Conservation (phyloP, 2,113 vertebrate species). For the Charina bottae region DNA sequence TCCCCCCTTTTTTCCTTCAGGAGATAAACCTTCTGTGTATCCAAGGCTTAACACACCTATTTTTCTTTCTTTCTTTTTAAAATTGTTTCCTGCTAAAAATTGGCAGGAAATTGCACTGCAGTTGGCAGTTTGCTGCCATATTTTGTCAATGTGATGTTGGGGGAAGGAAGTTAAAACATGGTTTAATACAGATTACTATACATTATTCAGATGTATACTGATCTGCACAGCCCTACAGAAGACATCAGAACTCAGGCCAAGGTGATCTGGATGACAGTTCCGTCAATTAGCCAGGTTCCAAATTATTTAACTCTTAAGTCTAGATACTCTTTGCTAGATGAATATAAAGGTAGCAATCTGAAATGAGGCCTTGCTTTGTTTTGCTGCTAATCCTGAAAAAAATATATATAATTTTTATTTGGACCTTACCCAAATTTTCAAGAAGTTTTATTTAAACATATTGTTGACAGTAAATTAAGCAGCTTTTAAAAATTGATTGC, state of each 20-base stretch:
- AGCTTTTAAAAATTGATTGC: conserved; percentile 3
- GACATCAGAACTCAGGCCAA: background rate
- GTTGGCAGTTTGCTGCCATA: background rate
- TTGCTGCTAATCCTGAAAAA: conserved; percentile 7
- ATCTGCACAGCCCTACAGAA: background rate
- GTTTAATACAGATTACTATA: background rate
- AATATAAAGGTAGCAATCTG: background rate
- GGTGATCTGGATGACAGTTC: background rate
- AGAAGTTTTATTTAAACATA: conserved; percentile 11
- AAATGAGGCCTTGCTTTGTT: background rate
- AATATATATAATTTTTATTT: conserved; percentile 23
- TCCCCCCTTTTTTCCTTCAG: background rate
- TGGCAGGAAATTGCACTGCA: background rate
- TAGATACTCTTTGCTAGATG: background rate
- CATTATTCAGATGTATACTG: background rate
- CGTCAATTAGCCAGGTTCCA: background rate
- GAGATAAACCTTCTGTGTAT: background rate
- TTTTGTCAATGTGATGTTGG: background rate
- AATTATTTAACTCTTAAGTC: background rate
- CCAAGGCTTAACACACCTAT: background rate
- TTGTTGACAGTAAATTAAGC: background rate
- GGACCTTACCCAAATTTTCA: conserved; percentile 39
- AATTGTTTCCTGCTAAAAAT: background rate
- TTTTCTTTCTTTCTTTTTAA: background rate
- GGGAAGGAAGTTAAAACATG: background rate